Evolutionary conservation across 2,888 invertebrate genomes (phyloP), one percentile per base, ranked within the genome.

Genomic region (Dasysyrphus tricinctus): DNA sequence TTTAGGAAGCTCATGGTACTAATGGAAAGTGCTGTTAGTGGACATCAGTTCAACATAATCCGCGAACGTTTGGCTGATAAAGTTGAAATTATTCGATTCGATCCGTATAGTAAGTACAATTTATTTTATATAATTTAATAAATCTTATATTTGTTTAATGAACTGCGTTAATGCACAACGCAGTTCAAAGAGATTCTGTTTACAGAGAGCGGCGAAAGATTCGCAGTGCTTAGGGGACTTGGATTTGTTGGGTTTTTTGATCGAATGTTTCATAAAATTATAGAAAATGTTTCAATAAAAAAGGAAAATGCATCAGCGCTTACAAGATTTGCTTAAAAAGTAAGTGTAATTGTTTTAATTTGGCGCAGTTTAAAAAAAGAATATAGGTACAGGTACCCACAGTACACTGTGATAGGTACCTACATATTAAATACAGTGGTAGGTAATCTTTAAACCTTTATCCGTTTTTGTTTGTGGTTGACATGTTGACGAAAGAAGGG

Each of bases 11-110:
- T 97, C 63, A 95, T 97, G 95, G 97, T 97, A 9, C 89, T 96
- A 88, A 93, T 97, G 94, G 95, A 97, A 91, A 97, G 97, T 92
- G 93, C 95, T 70, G 96, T 96, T 3, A 96, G 95, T 89, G 97
- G 97, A 0, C 97, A 97, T 90, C 94, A 94, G 89, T 94, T 94
- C 80, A 94, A 94, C 80, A 91, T 92, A 78, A 93, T 96, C 59
- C 94, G 97, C 78, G 96, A 96, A 89, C 94, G 97, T 88, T 91
- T 96, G 61, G 96, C 93, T 1, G 97, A 97, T 12, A 97, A 97
- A 94, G 84, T 97, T 70, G 97, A 97, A 93, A 87, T 95, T 0
- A 93, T 97, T 82, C 91, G 94, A 73, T 97, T 95, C 89, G 97
- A 97, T 93, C 97, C 97, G 0, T 96, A 93, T 88, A 95, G 97